These are phyloP conservation scores for Haliaeetus leucogaster DNA, from an alignment of 2,113 vertebrate species.

Conservation along the genomic window DNA sequence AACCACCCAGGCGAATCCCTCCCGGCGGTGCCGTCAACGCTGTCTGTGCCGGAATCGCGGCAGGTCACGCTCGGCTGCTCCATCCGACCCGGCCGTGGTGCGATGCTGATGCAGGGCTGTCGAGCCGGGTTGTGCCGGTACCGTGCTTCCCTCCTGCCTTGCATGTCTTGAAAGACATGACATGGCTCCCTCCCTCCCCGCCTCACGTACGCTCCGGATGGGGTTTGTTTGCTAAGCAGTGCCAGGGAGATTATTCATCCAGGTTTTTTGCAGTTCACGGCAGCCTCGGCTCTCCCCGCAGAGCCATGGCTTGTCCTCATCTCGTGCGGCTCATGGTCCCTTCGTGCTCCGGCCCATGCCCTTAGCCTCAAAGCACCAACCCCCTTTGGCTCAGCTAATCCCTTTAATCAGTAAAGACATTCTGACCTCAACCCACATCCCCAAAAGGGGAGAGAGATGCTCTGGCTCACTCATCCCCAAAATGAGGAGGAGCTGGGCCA, in stretches of 20 bases:
- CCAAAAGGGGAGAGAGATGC: background rate
- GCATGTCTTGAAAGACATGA: background rate
- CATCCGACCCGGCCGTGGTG: too few relatives aligned
- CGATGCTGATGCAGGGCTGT: background rate
- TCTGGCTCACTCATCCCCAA: background rate
- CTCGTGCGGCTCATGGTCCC: background rate
- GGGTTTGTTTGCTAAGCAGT: background rate
- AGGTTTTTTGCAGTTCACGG: background rate
- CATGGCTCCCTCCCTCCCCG: background rate
- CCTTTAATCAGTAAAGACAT: background rate
- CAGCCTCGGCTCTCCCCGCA: background rate
- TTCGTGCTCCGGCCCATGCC: background rate
- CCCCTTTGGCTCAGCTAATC: background rate
- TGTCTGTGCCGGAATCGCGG: background rate
- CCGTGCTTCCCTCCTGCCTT: background rate
- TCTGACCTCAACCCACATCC: background rate
- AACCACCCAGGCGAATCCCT: background rate
- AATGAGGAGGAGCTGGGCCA: too few relatives aligned
- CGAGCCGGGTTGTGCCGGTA: background rate
- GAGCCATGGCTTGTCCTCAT: background rate
- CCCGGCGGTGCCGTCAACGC: background rate
- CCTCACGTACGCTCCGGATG: background rate
- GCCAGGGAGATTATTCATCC: background rate
- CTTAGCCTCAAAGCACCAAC: background rate
- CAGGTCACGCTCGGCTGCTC: background rate